Conservation (phyloP, 2,113 vertebrate species). For the Eptesicus fuscus region DNA sequence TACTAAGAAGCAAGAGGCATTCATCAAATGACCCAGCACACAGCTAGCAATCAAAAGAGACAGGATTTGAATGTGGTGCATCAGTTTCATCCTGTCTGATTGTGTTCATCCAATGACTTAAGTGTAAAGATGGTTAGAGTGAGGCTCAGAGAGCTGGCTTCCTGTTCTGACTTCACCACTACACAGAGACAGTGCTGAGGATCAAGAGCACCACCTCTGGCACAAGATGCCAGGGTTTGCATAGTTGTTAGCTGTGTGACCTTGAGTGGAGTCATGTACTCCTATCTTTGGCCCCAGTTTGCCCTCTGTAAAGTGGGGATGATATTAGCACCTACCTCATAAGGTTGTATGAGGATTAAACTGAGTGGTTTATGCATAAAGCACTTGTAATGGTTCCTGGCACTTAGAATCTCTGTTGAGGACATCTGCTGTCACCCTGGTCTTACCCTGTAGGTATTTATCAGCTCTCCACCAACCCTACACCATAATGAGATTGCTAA, state of each 20-base stretch:
- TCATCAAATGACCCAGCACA: rapidly evolving
- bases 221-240: not conserved
- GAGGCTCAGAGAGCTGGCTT: not conserved
- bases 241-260: not conserved
- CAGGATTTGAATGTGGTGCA: not conserved
- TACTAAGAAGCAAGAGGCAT: not conserved
- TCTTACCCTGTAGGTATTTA: rapidly evolving
- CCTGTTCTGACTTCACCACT: too few species aligned
- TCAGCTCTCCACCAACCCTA: not conserved
- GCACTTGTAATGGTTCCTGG: rapidly evolving
- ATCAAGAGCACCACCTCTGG: not conserved
- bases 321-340: not conserved
- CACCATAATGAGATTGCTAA: rapidly evolving
- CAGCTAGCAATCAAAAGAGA: not conserved
- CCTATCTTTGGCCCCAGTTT: not conserved
- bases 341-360: not conserved
- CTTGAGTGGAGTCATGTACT: too few species aligned
- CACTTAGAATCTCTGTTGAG: not conserved
- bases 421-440: rapidly evolving
- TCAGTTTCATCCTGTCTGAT: not conserved
- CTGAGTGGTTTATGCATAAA: not conserved
- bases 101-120: not conserved
- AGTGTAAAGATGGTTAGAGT: too few species aligned
- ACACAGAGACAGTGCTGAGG: not conserved
- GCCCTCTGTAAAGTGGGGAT: not conserved